A percentile compares a stretch with the other conserved stretches of the same genome.
Conservation (phyloP, 2,888 invertebrate species). For the Machimus atricapillus region DNA sequence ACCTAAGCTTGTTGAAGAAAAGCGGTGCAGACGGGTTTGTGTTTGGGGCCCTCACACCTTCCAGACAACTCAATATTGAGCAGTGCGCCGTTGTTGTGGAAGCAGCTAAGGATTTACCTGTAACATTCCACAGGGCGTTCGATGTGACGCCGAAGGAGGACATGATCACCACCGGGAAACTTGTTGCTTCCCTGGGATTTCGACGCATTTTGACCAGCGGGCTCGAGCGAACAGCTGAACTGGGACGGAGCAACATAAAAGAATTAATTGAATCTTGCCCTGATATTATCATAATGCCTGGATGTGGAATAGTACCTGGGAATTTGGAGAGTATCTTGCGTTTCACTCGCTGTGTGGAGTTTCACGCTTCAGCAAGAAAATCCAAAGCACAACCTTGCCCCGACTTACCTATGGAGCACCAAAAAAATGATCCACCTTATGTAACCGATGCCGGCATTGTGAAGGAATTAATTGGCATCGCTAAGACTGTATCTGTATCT, state of each 20-base stretch:
- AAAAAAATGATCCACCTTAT: constrained; percentile 51
- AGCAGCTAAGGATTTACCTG: constrained; percentile 70
- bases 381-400: constrained; percentile 59
- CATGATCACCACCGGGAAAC: constrained; percentile 62
- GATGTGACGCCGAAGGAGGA: constrained; percentile 71
- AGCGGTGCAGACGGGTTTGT: constrained; percentile 86
- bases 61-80: constrained; percentile 70
- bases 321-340: constrained; percentile 74
- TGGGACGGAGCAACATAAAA: constrained; percentile 71
- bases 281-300: constrained; percentile 72
- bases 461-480: constrained; percentile 53
- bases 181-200: constrained; percentile 76
- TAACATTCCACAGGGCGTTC: constrained; percentile 89
- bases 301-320: constrained; percentile 77
- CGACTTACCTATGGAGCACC: constrained; percentile 58
- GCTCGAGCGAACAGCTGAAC: constrained; percentile 70
- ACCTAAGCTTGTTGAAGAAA: constrained; percentile 72
- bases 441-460: constrained; percentile 56
- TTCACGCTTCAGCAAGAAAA: constrained; percentile 82
- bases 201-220: constrained; percentile 85
- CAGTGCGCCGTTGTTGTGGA: constrained; percentile 69
- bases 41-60: constrained; percentile 78
- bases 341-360: constrained; percentile 75
- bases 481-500: background rate
- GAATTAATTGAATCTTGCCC: constrained; percentile 69